Percentiles rank a stretch among this genome's conserved stretches.
Evolutionary conservation across 64 coral and sea anemone species (phyloP).

Genomic region (Montipora capricornis): DNA sequence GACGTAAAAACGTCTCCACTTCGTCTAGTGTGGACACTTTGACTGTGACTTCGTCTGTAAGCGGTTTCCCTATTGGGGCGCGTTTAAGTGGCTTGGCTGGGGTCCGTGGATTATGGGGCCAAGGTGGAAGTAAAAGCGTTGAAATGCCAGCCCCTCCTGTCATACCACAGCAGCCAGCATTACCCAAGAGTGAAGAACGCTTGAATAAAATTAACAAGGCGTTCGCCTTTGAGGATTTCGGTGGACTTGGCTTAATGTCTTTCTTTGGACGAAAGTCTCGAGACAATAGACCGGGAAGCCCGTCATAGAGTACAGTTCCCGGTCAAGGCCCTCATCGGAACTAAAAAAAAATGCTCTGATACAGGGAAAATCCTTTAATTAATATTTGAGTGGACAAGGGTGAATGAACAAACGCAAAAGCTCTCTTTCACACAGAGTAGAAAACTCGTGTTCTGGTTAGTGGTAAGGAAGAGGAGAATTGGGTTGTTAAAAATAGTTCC

Average conservation of each 20-base stretch:
- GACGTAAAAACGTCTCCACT: neutral
- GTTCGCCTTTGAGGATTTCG: constrained; percentile 90
- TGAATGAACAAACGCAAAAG: no score
- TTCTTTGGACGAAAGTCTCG: constrained; percentile 83
- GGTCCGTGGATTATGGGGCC: constrained; percentile 81
- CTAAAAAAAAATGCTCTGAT: neutral
- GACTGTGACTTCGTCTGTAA: constrained; percentile 7
- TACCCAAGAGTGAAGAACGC: constrained; percentile 67
- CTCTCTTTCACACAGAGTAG: no score
- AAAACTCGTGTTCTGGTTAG: no score
- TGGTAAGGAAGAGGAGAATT: no score
- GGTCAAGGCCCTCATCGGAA: neutral
- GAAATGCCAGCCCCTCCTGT: constrained; percentile 46
- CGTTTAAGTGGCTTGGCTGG: constrained; percentile 81
- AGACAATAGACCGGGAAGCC: neutral
- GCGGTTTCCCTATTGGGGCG: constrained; percentile 58
- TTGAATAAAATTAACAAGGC: constrained; percentile 89
- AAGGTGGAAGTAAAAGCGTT: constrained; percentile 34
- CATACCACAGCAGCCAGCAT: neutral
- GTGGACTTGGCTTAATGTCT: constrained; percentile 87
- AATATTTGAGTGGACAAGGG: no score
- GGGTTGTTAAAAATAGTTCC: no score
- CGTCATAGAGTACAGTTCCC: neutral
- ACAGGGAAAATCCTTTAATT: neutral
- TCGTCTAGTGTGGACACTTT: constrained; percentile 16